Percentiles rank a stretch among this genome's conserved stretches.
These are phyloP conservation scores for Drosophila repletoides DNA, from an alignment of 1,140 invertebrate species.

Conservation along the genomic window DNA sequence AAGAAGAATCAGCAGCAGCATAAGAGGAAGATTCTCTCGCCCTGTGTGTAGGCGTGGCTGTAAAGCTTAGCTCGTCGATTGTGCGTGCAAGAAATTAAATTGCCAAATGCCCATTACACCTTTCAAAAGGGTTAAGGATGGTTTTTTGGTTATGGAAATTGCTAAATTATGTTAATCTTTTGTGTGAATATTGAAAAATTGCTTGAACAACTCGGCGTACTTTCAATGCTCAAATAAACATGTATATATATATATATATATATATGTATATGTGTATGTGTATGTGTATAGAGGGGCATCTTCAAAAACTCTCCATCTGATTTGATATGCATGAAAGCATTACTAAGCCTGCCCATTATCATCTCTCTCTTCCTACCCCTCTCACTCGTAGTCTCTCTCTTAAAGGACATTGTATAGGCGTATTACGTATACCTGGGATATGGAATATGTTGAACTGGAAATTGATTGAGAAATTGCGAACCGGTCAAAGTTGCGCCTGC, in stretches of 20 bases:
- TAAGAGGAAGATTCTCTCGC: background rate
- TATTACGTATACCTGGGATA: background rate
- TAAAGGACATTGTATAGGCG: no score
- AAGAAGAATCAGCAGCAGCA: constrained; percentile 1
- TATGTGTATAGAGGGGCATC: no score
- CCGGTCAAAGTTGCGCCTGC: constrained; percentile 51
- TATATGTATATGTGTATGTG: background rate
- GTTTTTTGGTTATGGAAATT: constrained; percentile 69
- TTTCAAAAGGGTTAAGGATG: constrained; percentile 64
- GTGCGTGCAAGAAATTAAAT: constrained; percentile 79
- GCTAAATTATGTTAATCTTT: constrained; percentile 72
- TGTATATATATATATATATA: background rate
- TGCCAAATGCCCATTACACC: constrained; percentile 76
- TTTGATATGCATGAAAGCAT: constrained; percentile 21
- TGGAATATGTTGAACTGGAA: constrained; percentile 51
- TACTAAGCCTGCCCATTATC: constrained; percentile 39
- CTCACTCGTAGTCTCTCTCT: no score
- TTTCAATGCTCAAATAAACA: background rate
- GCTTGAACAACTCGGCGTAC: constrained; percentile 20
- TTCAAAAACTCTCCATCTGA: background rate
- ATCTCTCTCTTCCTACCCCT: constrained; percentile 6
- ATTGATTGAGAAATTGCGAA: constrained; percentile 70
- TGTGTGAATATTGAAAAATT: constrained; percentile 63
- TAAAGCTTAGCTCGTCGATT: constrained; percentile 66
- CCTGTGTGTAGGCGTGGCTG: constrained; percentile 1